Evolutionary conservation across 2,797 vertebrate genomes (phyloP).

Genomic region (Pristis pectinata): DNA sequence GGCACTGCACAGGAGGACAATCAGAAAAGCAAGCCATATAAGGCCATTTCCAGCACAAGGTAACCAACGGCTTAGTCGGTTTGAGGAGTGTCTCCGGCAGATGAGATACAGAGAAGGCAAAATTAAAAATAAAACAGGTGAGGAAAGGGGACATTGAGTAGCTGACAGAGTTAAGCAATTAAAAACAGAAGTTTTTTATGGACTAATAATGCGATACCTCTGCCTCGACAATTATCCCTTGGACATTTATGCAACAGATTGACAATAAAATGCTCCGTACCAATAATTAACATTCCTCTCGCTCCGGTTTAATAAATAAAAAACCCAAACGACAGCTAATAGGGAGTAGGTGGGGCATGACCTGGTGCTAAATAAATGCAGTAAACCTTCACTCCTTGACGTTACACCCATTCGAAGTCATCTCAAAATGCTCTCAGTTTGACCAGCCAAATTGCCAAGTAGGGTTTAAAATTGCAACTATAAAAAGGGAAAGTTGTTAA

Average conservation of each 20-base stretch:
- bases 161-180: background rate
- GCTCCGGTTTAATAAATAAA: background rate
- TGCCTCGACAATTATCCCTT: background rate
- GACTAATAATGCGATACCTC: background rate
- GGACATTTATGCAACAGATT: constrained; percentile 47
- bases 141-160: background rate
- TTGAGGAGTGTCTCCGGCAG: background rate
- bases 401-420: constrained; percentile 64
- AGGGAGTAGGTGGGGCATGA: constrained; percentile 62
- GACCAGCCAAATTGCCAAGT: constrained; percentile 72
- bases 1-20: background rate
- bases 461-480: constrained; percentile 57
- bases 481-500: constrained; percentile 56
- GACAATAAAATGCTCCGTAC: constrained; percentile 50
- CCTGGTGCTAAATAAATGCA: constrained; percentile 60
- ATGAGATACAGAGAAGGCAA: background rate
- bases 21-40: background rate
- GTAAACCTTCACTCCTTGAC: constrained; percentile 57
- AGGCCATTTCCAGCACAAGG: background rate
- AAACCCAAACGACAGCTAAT: constrained; percentile 56
- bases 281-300: constrained; percentile 43
- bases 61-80: background rate
- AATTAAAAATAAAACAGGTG: background rate
- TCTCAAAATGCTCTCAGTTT: constrained; percentile 60
- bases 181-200: background rate